Base-by-base conservation (phyloP, 2,888 invertebrate species). In the Reticulitermes lucifugus region DNA sequence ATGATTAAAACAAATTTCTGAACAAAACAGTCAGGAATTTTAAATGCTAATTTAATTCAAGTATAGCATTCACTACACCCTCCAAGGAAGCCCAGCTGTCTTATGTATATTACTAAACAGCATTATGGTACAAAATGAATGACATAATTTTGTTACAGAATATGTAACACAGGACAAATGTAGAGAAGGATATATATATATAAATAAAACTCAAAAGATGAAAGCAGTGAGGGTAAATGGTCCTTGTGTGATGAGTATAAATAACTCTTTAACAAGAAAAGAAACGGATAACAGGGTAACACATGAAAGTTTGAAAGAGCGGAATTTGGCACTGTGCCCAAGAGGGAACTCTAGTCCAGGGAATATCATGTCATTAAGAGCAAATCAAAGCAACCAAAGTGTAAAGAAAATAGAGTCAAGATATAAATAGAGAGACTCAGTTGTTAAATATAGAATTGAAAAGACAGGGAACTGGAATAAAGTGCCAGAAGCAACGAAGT, bases 381-480 rank as follows among this genome's bases (percentile, higher is more conserved):
- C 46, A 65, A 43, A 81, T 65, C 43, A 70, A 65, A 65, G 65
- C 65, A 81, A 81, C 55, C 81, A 60, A 65, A 81, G 70, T 81
- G 55, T 70, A 81, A 65, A 43, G n/a, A 25, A 81, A 70, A 59
- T n/a, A 81, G 46, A 81, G 79, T 65, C 65, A 70, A 77, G 77
- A 77, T 43, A 77, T 77, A 77, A 77, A 77, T 77, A 77, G 46
- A 46, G 46, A n/a, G 41, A 77, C 51, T 51, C n/a, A n/a, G 6
- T 22, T 46, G 77, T 77, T 77, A 77, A 46, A 77, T n/a, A 77
- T 77, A 77, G 77, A 46, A n/a, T 25, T 77, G 46, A 46, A 77
- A 73, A 77, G 46, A 43, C 43, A 77, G 51, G 77, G 46, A 77
- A 46, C 43, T 46, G 46, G 77, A 77, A 77, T 77, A 46, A 46